Percentiles rank a stretch among this genome's conserved stretches.
These are phyloP conservation scores for Euclidia mi DNA, from an alignment of 2,888 invertebrate species.

Conservation along the genomic window DNA sequence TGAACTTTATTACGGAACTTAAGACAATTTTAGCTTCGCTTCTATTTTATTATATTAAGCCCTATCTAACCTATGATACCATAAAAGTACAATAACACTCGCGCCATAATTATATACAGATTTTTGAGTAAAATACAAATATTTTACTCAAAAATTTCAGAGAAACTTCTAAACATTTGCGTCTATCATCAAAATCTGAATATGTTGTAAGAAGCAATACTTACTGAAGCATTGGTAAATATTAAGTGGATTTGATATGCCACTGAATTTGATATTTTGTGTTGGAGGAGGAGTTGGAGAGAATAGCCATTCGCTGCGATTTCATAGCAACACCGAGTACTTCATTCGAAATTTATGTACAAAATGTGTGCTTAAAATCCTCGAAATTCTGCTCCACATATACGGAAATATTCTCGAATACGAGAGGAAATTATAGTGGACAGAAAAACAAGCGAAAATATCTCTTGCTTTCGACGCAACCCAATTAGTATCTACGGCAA, in stretches of 20 bases:
- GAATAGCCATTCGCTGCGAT: not conserved
- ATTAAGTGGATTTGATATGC: no score
- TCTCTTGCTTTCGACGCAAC: conserved; percentile 20
- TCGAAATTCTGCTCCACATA: conserved; percentile 8
- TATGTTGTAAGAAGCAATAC: no score
- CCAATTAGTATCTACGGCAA: conserved; percentile 39
- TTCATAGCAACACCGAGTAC: not conserved
- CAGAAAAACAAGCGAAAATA: conserved; percentile 27
- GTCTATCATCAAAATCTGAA: no score
- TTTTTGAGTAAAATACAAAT: no score
- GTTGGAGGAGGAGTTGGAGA: no score
- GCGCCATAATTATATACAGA: no score
- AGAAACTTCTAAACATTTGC: no score
- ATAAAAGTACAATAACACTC: no score
- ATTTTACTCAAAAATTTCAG: no score
- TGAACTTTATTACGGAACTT: conserved; percentile 34
- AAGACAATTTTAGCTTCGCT: not conserved
- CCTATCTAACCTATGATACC: no score
- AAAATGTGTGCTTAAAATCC: conserved; percentile 13
- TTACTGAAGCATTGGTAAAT: no score
- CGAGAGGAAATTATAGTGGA: conserved; percentile 19
- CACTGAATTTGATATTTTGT: no score
- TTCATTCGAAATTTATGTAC: not conserved
- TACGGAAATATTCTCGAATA: conserved; percentile 10
- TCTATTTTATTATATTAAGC: not conserved